Evolutionary conservation across 2,888 invertebrate species (phyloP).

Genomic region (Drosophila neotestacea): DNA sequence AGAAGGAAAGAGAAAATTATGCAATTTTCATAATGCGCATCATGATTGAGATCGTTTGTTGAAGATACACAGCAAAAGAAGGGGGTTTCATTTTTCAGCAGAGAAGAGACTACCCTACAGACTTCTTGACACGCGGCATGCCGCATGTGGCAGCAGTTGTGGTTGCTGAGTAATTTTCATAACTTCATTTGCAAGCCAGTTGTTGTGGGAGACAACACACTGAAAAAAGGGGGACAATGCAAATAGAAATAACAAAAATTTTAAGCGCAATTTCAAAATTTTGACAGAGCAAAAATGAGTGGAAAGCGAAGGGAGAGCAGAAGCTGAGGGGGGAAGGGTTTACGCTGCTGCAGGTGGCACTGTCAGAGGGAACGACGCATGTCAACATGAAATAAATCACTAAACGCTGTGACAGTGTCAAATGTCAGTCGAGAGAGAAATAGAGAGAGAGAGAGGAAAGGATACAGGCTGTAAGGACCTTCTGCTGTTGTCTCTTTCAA

Average conservation of each 20-base stretch:
- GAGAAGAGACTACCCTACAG: neutral
- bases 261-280: slow-evolving; percentile 39
- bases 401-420: slow-evolving; percentile 79
- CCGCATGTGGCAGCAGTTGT: slow-evolving; percentile 39
- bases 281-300: neutral
- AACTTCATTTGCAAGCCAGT: slow-evolving; percentile 72
- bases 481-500: slow-evolving; percentile 35
- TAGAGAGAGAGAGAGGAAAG: slow-evolving; percentile 10
- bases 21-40: slow-evolving; percentile 77
- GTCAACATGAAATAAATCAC: slow-evolving; percentile 81
- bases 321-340: neutral
- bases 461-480: slow-evolving; percentile 8
- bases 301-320: neutral
- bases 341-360: slow-evolving; percentile 4
- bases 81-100: neutral
- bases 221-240: slow-evolving; percentile 16
- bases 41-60: slow-evolving; percentile 70
- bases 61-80: slow-evolving; percentile 38
- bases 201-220: neutral
- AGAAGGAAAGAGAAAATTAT: slow-evolving; percentile 56
- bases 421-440: slow-evolving; percentile 53
- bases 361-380: slow-evolving; percentile 57
- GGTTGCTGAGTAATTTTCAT: slow-evolving; percentile 62
- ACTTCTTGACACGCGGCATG: slow-evolving; percentile 53
- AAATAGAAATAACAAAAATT: slow-evolving; percentile 58